Conservation (phyloP, 1,140 invertebrate genomes). For the Panagrolaimus sp. region DNA sequence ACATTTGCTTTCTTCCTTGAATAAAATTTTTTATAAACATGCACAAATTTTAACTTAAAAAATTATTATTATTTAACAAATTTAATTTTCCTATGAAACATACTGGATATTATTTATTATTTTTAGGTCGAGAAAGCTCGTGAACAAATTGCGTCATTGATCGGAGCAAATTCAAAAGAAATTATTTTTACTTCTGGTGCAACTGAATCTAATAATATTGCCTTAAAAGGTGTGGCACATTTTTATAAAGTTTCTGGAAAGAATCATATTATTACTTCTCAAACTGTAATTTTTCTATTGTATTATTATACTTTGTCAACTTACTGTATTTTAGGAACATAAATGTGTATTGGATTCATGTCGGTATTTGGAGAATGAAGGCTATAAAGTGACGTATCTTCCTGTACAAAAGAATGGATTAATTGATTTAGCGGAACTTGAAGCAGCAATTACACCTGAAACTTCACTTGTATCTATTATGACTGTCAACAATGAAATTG, state of each 20-base stretch:
- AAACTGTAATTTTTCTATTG: constrained; percentile 71
- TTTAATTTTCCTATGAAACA: too few relatives aligned
- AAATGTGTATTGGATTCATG: constrained; percentile 99
- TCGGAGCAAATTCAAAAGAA: constrained; percentile 94
- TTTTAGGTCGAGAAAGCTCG: constrained; percentile 89
- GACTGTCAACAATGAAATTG: constrained; percentile 99
- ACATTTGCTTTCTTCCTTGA: too few relatives aligned
- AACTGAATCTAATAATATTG: constrained; percentile 97
- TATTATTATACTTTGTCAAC: constrained; percentile 13
- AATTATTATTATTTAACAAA: too few relatives aligned
- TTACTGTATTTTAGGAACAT: constrained; percentile 72
- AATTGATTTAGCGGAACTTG: constrained; percentile 73
- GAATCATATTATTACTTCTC: constrained; percentile 93
- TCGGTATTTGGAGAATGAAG: constrained; percentile 84
- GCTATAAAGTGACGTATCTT: constrained; percentile 89
- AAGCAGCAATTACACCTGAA: constrained; percentile 77
- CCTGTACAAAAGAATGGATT: constrained; percentile 84
- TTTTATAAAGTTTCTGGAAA: constrained; percentile 85
- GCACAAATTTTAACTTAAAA: too few relatives aligned
- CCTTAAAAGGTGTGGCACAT: constrained; percentile 88
- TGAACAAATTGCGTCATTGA: constrained; percentile 73
- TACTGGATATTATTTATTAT: too few relatives aligned
- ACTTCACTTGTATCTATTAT: constrained; percentile 92
- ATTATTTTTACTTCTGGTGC: constrained; percentile 97
- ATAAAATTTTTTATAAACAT: too few relatives aligned